Percentiles rank a stretch among this genome's conserved stretches.
Conservation (phyloP, 2,113 vertebrate genomes). For the Alligator sinensis region DNA sequence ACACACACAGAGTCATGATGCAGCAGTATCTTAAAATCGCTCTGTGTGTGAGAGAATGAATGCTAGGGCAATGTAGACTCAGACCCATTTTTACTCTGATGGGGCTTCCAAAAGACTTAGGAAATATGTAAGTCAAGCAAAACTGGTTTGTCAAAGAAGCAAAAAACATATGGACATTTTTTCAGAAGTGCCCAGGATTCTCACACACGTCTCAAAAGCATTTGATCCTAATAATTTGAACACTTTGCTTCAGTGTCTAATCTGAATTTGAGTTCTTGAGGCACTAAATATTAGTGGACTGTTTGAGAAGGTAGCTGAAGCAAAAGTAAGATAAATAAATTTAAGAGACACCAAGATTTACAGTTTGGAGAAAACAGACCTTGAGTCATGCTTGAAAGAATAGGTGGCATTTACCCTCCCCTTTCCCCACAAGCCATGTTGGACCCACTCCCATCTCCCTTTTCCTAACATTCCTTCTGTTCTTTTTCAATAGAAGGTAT, state of each 20-base stretch:
- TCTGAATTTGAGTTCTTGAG: not conserved
- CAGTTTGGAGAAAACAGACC: not conserved
- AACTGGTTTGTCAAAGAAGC: not conserved
- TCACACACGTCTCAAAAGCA: not conserved
- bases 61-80: not conserved
- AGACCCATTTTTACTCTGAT: not conserved
- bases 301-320: not conserved
- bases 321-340: not conserved
- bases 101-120: not conserved
- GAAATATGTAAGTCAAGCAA: not conserved
- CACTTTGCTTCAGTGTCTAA: not conserved
- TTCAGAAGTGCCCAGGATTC: not conserved
- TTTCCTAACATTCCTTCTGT: not conserved
- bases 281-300: not conserved
- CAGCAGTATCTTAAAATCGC: too few species aligned
- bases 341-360: not conserved
- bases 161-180: not conserved
- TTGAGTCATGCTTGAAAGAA: not conserved
- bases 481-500: not conserved
- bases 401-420: not conserved
- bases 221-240: not conserved
- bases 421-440: not conserved
- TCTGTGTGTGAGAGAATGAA: too few species aligned
- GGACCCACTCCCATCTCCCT: not conserved
- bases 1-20: too few species aligned